Conservation (phyloP, 2,797 vertebrate genomes). For the Discoglossus pictus region DNA sequence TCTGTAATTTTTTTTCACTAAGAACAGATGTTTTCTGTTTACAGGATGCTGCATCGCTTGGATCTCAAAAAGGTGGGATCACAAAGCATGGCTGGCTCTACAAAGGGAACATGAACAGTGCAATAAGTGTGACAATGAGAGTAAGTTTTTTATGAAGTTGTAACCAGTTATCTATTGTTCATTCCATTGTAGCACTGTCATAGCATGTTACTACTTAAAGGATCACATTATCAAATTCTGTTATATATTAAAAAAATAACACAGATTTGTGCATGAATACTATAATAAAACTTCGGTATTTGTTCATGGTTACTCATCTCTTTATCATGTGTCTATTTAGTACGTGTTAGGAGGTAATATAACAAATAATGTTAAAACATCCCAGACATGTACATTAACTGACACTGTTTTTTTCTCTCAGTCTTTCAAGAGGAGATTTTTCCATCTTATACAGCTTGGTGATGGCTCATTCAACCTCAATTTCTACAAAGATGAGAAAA, state of each 20-base stretch:
- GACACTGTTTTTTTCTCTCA: slow-evolving; percentile 56
- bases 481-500: slow-evolving; percentile 99
- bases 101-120: slow-evolving; percentile 98
- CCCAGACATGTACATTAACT: no score
- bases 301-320: no score
- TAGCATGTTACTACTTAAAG: not conserved
- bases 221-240: no score
- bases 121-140: slow-evolving; percentile 97
- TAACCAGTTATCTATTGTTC: not conserved
- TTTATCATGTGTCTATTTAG: no score
- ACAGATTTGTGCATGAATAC: no score
- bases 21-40: slow-evolving; percentile 30
- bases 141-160: slow-evolving; percentile 65
- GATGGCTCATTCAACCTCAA: slow-evolving; percentile 98
- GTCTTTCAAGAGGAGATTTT: slow-evolving; percentile 98
- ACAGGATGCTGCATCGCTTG: slow-evolving; percentile 91
- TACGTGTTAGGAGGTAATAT: no score
- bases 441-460: slow-evolving; percentile 93
- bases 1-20: no score
- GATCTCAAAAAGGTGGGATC: slow-evolving; percentile 93
- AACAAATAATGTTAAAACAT: no score
- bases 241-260: no score
- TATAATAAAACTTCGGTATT: no score
- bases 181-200: not conserved
- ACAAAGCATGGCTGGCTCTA: slow-evolving; percentile 96